phyloP scores from a whole-genome alignment of 2,113 vertebrate species.

The Emydocephalus ijimae region DNA sequence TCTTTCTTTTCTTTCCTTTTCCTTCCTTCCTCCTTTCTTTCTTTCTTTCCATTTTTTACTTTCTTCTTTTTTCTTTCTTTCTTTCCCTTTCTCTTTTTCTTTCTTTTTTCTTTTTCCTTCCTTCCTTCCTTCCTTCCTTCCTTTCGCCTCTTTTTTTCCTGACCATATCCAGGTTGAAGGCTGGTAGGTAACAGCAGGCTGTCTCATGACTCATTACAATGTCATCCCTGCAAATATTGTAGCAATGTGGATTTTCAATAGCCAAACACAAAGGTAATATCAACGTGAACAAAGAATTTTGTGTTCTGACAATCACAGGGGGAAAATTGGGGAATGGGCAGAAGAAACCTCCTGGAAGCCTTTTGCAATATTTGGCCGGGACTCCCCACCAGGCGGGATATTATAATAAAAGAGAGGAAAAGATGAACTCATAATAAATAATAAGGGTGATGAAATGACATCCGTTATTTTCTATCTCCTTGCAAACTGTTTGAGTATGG shows the following conservation, averaged over 20 bases:
- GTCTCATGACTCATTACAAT: slow-evolving; percentile 51
- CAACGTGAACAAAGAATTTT: slow-evolving; percentile 54
- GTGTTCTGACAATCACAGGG: slow-evolving; percentile 50
- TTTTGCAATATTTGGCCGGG: neutral
- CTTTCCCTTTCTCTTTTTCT: too few species aligned
- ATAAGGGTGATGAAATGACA: slow-evolving; percentile 39
- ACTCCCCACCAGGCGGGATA: slow-evolving; percentile 37
- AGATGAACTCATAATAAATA: slow-evolving; percentile 49
- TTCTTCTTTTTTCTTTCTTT: too few species aligned
- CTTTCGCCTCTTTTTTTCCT: neutral
- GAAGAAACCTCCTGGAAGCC: slow-evolving; percentile 29
- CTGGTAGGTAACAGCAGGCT: slow-evolving; percentile 17
- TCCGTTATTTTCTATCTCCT: neutral
- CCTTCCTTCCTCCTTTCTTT: too few species aligned
- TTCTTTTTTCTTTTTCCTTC: neutral
- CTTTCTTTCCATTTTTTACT: too few species aligned
- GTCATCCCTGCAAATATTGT: slow-evolving; percentile 58
- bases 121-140: neutral
- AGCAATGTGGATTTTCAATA: slow-evolving; percentile 60
- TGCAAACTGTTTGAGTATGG: slow-evolving; percentile 40
- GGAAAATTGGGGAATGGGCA: slow-evolving; percentile 30
- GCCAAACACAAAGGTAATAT: slow-evolving; percentile 58
- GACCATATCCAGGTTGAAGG: neutral
- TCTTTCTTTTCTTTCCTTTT: too few species aligned
- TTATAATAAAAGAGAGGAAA: slow-evolving; percentile 7